A percentile compares a stretch with the other conserved stretches of the same genome.
Conservation (phyloP, 2,113 vertebrate species). For the Zeus faber region DNA sequence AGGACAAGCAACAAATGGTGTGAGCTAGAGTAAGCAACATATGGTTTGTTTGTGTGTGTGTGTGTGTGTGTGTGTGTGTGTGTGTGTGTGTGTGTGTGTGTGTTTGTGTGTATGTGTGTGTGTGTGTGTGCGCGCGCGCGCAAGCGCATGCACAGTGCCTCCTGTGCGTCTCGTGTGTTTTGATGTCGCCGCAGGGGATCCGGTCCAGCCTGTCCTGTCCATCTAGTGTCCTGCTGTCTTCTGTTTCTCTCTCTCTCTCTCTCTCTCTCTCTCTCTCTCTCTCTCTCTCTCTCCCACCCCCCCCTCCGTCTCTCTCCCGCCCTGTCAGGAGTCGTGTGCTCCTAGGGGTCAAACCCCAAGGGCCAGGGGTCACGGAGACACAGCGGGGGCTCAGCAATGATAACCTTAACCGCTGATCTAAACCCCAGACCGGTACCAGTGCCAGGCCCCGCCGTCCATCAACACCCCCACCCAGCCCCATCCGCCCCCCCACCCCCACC, state of each 20-base stretch:
- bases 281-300: not conserved
- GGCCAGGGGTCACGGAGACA: constrained; percentile 60
- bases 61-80: constrained; percentile 25
- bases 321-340: constrained; percentile 31
- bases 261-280: no score
- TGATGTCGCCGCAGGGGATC: constrained; percentile 38
- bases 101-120: not conserved
- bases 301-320: not conserved
- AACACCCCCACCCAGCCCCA: constrained; percentile 26
- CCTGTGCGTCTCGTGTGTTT: constrained; percentile 24
- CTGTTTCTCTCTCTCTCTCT: not conserved
- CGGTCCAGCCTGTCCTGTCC: constrained; percentile 36
- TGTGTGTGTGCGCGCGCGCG: no score
- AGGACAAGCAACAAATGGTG: constrained; percentile 60
- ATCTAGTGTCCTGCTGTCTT: constrained; percentile 8
- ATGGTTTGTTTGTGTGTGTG: constrained; percentile 15
- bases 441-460: constrained; percentile 60
- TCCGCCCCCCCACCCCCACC: constrained; percentile 6
- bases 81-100: constrained; percentile 19
- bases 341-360: not conserved
- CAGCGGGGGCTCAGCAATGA: constrained; percentile 58
- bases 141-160: no score
- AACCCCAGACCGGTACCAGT: constrained; percentile 49
- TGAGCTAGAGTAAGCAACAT: constrained; percentile 1
- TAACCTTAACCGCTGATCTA: constrained; percentile 68